A percentile compares a stretch with the other conserved stretches of the same genome.
These are phyloP conservation scores for Pachypeltis micranthus DNA, from an alignment of 1,140 invertebrate genomes.

Conservation along the genomic window DNA sequence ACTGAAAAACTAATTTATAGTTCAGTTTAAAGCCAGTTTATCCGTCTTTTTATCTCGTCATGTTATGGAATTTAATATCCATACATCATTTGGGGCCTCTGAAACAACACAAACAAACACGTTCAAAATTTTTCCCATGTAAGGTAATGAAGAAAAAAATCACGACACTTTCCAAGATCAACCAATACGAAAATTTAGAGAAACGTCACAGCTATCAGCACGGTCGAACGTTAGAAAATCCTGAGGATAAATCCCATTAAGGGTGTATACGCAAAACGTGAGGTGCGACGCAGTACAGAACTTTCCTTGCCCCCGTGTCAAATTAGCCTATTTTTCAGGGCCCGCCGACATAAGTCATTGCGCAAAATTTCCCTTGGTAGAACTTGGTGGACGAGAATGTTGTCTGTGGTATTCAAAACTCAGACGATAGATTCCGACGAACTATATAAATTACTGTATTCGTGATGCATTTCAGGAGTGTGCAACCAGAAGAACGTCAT, in stretches of 20 bases:
- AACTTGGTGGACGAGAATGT: too few species aligned
- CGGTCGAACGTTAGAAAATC: neutral
- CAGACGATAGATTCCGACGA: too few species aligned
- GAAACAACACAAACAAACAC: slow-evolving; percentile 18
- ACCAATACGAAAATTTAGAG: neutral
- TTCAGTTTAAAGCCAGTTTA: neutral
- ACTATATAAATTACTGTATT: too few species aligned
- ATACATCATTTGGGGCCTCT: slow-evolving; percentile 8
- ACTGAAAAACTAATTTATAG: neutral
- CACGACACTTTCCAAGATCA: neutral
- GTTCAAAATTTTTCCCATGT: slow-evolving; percentile 16
- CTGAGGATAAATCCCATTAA: neutral
- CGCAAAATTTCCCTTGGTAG: too few species aligned
- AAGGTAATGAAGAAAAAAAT: neutral
- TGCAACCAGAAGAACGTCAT: too few species aligned
- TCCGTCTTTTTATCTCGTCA: neutral
- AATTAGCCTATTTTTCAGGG: too few species aligned
- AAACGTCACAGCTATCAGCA: neutral
- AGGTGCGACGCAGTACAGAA: neutral
- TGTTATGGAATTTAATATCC: neutral
- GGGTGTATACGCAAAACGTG: neutral
- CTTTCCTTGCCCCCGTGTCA: too few species aligned
- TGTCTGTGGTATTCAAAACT: too few species aligned
- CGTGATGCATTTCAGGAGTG: too few species aligned
- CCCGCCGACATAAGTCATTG: too few species aligned